Evolutionary conservation across 2,113 vertebrate species (phyloP).

Genomic region (Istiophorus platypterus): DNA sequence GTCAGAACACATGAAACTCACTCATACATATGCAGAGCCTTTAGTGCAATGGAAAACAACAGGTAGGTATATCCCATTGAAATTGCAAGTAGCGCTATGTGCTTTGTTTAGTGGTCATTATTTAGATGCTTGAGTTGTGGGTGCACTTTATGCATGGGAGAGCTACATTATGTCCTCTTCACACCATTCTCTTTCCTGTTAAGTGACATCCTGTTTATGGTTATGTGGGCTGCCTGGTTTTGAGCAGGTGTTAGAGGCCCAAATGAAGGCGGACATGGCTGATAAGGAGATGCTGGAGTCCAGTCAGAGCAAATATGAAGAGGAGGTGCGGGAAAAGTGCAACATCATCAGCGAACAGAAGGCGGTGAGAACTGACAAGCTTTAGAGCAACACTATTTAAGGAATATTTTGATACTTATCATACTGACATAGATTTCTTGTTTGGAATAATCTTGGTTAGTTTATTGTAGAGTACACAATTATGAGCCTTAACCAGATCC

Average conservation of each 20-base stretch:
- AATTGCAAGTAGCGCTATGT: constrained; percentile 14
- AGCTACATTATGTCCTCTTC: constrained; percentile 60
- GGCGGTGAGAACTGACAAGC: constrained; percentile 88
- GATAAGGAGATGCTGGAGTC: constrained; percentile 96
- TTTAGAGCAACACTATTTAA: constrained; percentile 46
- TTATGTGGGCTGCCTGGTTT: constrained; percentile 70
- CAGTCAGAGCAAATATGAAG: constrained; percentile 93
- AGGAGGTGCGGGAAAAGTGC: constrained; percentile 95
- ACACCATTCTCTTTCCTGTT: constrained; percentile 48
- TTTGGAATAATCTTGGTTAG: constrained; percentile 42
- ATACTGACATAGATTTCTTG: constrained; percentile 73
- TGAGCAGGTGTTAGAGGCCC: constrained; percentile 92
- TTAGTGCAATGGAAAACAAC: not conserved
- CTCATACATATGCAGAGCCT: not conserved
- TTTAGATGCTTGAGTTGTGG: constrained; percentile 14
- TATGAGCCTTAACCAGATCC: not conserved
- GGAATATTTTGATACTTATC: constrained; percentile 67
- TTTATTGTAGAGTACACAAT: constrained; percentile 28
- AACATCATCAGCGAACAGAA: constrained; percentile 96
- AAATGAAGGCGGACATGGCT: constrained; percentile 97
- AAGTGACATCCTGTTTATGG: constrained; percentile 66
- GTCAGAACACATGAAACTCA: not conserved
- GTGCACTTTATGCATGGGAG: constrained; percentile 9
- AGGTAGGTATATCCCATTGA: not conserved
- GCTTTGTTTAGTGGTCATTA: constrained; percentile 7